A percentile compares a stretch with the other conserved stretches of the same genome.
phyloP scores from a whole-genome alignment of 1,140 invertebrate genomes.

The Batillaria attramentaria region DNA sequence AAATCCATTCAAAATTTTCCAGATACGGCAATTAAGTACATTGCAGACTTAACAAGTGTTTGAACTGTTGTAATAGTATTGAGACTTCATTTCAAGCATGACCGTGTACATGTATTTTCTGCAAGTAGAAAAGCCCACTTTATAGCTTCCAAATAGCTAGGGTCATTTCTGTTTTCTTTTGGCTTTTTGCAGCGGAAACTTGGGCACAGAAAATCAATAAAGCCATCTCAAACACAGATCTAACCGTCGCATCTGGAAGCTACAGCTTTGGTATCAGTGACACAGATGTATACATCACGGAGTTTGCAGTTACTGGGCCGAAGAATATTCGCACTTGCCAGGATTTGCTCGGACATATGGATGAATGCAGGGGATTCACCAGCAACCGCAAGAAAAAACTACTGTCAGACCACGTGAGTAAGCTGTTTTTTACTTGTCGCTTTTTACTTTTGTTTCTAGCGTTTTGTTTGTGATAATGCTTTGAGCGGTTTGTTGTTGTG shows the following conservation, averaged over 20 bases:
- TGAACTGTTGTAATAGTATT: neutral
- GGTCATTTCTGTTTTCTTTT: neutral
- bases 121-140: neutral
- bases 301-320: neutral
- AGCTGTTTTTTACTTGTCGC: neutral
- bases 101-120: neutral
- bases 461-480: neutral
- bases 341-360: neutral
- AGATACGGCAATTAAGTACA: neutral
- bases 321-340: neutral
- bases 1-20: neutral
- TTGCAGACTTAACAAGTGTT: neutral
- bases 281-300: constrained; percentile 5
- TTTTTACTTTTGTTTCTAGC: neutral
- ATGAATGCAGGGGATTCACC: neutral
- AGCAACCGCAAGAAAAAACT: neutral
- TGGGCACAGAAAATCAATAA: constrained; percentile 26
- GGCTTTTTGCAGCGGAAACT: constrained; percentile 7
- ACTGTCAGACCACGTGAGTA: neutral
- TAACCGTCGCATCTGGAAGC: neutral
- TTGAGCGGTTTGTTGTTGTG: neutral
- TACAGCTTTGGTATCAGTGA: constrained; percentile 6
- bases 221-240: neutral
- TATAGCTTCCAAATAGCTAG: neutral
- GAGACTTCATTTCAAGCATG: neutral